Conservation (phyloP, 2,113 vertebrate species). For the Struthidea cinerea region DNA sequence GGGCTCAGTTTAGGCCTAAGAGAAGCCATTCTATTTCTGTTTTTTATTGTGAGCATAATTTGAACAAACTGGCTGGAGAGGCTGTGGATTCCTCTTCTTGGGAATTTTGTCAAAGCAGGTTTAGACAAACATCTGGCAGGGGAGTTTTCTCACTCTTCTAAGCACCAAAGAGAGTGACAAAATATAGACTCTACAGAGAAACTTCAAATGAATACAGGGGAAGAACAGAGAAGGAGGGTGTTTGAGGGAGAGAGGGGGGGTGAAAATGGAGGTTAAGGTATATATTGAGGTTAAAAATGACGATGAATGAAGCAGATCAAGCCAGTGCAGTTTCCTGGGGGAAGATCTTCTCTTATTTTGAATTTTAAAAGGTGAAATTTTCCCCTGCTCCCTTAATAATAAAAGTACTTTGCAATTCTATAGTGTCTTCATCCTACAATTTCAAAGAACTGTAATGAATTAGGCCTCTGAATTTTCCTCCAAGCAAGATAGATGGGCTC, state of each 20-base stretch:
- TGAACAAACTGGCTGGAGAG: not conserved
- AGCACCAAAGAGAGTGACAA: not conserved
- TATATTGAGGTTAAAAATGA: not conserved
- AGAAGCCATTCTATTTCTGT: not conserved
- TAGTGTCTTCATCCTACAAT: not conserved
- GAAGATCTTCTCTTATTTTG: not conserved
- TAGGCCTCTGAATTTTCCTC: not conserved
- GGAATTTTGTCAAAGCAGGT: not conserved
- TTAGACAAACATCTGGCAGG: not conserved
- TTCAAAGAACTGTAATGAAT: conserved; percentile 37
- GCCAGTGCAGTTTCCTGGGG: not conserved
- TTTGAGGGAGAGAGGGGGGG: not conserved
- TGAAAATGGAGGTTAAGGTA: not conserved
- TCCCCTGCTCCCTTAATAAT: not conserved
- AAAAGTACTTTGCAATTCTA: not conserved
- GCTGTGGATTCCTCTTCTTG: not conserved
- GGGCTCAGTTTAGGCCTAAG: not conserved
- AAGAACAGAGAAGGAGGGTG: not conserved
- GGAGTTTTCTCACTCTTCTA: not conserved
- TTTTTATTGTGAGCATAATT: not conserved
- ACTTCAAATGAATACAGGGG: not conserved
- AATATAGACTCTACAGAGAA: not conserved
- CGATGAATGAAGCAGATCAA: not conserved
- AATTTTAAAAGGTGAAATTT: not conserved
- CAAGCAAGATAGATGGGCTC: not conserved